Evolutionary conservation across 2,888 invertebrate genomes (phyloP), one percentile per base, ranked within the genome.

Genomic region (Chesias legatella): DNA sequence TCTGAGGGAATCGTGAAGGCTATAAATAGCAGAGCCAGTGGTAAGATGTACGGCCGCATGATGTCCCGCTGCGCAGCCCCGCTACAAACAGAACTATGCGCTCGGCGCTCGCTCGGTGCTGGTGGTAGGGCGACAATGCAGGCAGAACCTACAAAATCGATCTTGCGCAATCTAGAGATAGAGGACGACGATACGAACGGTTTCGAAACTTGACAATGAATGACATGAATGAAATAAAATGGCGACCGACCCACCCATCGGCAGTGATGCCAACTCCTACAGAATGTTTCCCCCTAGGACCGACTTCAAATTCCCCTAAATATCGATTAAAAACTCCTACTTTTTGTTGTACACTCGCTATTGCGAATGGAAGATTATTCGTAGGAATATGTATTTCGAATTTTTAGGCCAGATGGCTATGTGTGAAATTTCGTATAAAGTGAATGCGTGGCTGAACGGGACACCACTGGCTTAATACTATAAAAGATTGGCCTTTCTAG

Each of bases 161-260:
- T 23, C n/a, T 23, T 23, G 8, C 7, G 23, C 23, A 23, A 23
- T 23, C 3, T n/a, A n/a, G 17, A 11, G 29, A 13, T 29, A 20
- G n/a, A 11, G 40, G 8, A 64, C 95, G 96, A 25, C 96, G 96
- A 7, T 97, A 97, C 21, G 60, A 93, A 94, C 81, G 97, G 96
- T 73, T 63, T 58, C 78, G 60, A 49, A 78, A 58, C 47, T 79
- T 79, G 67, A 69, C 48, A 21, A 23, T 17, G 13, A 17, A 17
- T 17, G 13, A 17, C 2, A 6, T 2, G 7, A 10, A 9, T 22
- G 22, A 3, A 8, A 20, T 7, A 1, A 40, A 95, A 95, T 6
- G 98, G 89, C 9, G 96, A 95, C n/a, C 96, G 92, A 60, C 10
- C 60, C 93, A 94, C 81, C 97, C 96, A 77, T 64, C 59, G 79